Evolutionary conservation across 1,140 invertebrate species (phyloP), one percentile per base, ranked within the genome.

Genomic region (Heliconius hewitsoni): DNA sequence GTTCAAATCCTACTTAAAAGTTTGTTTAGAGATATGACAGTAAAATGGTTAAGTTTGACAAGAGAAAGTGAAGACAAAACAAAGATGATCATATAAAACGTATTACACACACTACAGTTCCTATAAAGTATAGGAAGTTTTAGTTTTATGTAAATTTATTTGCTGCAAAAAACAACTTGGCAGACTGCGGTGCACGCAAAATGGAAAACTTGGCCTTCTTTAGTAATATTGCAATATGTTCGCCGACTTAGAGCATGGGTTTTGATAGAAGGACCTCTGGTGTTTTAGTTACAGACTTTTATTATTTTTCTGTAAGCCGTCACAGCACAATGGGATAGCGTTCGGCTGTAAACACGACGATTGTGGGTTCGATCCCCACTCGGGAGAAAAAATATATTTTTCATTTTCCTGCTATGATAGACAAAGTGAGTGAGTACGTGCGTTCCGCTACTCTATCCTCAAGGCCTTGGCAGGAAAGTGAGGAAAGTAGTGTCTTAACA

Each of bases 191-290:
- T 82, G 84, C 86, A 89, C 85, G 84, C 84, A 86, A 88, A 89
- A 89, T 84, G 83, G 82, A 77, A 89, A 92, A 92, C 83, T 92
- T 93, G 85, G 83, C 89, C 88, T 88, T 87, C 89, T 87, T 93
- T 84, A 80, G 84, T 82, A 86, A 91, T 89, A 92, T 89, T 82
- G 87, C 85, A 85, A 90, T 90, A 91, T 88, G 84, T 88, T 85
- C 85, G 23, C 78, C 39, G 34, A 74, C 71, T 72, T n/a, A 72
- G 71, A 72, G 8, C 34, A 72, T 3, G 13, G 8, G 3, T 8
- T 8, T n/a, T 72, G 71, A 19, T 19, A 27, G 37, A 72, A 72
- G 30, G 37, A 42, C 34, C 27, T 57, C n/a, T 55, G 3, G 27
- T 66, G 11, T 19, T 57, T 27, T 60, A 23, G n/a, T 60, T 60